phyloP scores from a whole-genome alignment of 2,113 vertebrate species.

The Epinephelus fuscoguttatus region DNA sequence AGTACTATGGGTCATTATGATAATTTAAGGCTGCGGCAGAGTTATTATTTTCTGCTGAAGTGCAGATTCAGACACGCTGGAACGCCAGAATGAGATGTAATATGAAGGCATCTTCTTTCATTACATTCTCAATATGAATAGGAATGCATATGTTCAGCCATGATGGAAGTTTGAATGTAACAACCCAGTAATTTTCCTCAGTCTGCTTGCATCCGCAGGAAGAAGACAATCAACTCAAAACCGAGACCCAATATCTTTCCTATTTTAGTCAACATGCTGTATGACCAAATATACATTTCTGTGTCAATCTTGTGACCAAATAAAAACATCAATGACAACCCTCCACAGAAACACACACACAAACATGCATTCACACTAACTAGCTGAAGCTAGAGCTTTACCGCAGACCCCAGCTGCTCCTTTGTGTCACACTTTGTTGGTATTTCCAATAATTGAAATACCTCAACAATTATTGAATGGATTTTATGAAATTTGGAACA shows the following conservation, averaged over 20 bases:
- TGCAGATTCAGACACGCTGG: slow-evolving; percentile 67
- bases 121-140: slow-evolving; percentile 61
- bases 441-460: no score
- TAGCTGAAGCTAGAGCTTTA: not conserved
- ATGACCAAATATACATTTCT: slow-evolving; percentile 24
- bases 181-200: slow-evolving; percentile 60
- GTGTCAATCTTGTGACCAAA: slow-evolving; percentile 25
- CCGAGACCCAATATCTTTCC: slow-evolving; percentile 29
- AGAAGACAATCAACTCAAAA: slow-evolving; percentile 36
- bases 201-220: slow-evolving; percentile 24
- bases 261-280: slow-evolving; percentile 12
- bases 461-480: not conserved
- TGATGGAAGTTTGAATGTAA: slow-evolving; percentile 47
- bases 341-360: not conserved
- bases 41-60: slow-evolving; percentile 77
- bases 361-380: not conserved
- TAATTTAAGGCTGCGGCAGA: slow-evolving; percentile 64
- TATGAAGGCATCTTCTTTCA: slow-evolving; percentile 64
- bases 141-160: slow-evolving; percentile 63
- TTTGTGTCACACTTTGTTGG: not conserved
- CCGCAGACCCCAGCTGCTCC: not conserved
- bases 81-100: slow-evolving; percentile 56
- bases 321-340: slow-evolving; percentile 14
- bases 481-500: not conserved
- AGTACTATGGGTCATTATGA: slow-evolving; percentile 67